These are phyloP conservation scores for Machimus rusticus DNA, from an alignment of 2,888 invertebrate genomes.

Conservation along the genomic window DNA sequence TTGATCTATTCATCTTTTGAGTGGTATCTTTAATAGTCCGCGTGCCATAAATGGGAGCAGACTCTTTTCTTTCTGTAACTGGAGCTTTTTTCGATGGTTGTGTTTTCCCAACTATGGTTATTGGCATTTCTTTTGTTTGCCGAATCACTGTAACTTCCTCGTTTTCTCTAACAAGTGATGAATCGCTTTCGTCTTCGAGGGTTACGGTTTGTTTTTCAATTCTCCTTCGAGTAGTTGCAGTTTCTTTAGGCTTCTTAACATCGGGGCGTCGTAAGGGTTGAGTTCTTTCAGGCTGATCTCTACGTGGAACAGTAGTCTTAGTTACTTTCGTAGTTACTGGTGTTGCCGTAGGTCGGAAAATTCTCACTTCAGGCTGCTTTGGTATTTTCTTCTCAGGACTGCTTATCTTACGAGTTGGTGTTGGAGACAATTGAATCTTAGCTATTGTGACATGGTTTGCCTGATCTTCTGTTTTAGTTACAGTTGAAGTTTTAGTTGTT, in stretches of 20 bases:
- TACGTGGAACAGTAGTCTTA: not conserved
- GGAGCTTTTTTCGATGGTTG: conserved; percentile 54
- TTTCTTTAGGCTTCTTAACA: not conserved
- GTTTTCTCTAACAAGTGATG: not conserved
- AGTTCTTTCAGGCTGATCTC: not conserved
- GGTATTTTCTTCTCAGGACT: conserved; percentile 45
- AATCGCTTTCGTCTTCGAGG: not conserved
- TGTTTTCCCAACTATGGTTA: not conserved
- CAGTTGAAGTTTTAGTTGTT: not conserved
- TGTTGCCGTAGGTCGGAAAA: conserved; percentile 44
- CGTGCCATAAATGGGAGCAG: conserved; percentile 62
- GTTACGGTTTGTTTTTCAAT: not conserved
- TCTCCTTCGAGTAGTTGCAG: not conserved
- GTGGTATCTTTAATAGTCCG: conserved; percentile 60
- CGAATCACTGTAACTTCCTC: not conserved
- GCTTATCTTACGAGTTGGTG: conserved; percentile 44
- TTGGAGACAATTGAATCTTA: conserved; percentile 50
- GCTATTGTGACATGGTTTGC: conserved; percentile 50
- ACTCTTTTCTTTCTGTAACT: conserved; percentile 62
- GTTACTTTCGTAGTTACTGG: not conserved
- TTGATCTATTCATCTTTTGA: conserved; percentile 66
- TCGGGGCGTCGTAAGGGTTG: not conserved
- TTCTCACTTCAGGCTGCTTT: conserved; percentile 42
- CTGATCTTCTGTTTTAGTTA: conserved; percentile 40
- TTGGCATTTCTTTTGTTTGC: not conserved